Base-by-base conservation (phyloP, 2,113 vertebrate species). In the Herpetotheres cachinnans region DNA sequence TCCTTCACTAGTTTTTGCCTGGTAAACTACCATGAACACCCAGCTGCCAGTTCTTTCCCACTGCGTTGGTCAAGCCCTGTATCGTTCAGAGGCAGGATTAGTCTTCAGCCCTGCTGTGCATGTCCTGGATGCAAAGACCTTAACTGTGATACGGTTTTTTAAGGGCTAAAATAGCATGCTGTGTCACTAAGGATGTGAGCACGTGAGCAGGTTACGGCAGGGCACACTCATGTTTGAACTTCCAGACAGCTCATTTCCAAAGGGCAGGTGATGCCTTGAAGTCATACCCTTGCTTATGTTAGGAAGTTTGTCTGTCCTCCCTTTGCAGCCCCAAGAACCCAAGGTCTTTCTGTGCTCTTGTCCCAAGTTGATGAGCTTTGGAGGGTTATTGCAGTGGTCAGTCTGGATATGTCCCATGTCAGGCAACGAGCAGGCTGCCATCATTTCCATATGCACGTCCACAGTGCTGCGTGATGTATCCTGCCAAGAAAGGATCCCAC, bases 381-480 rank as follows among this genome's bases (percentile, higher is more conserved):
- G 18, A n/a, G 16, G 5, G 29, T 78, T 86, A 15, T 59, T 62
- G 70, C 25, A 34, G 20, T 15, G 34, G 4, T 78, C 67, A 10
- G 34, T 12, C 16, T 56, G 77, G 50, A 1, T n/a, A 2, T 2
- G 3, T 27, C n/a, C 46, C 6, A 5, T 38, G 56, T 25, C 66
- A 50, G 82, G 69, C 65, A n/a, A 0, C 19, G 42, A 49, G 47
- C 4, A 9, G 71, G 47, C 52, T 86, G 73, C 27, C 12, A 0
- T 15, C 27, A 7, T 21, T 46, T 79, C 88, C 62, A 26, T 29
- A 1, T 26, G 27, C 58, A 12, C 44, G 18, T 24, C 30, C 50
- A 3, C 5, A 5, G 54, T 21, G 65, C 88, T 44, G 50, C 32
- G 5, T 0, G 0, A 16, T 2, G 24, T 13, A 3, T 52, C 42